phyloP scores from a whole-genome alignment of 2,888 invertebrate species.

The Drosophila cracens region DNA sequence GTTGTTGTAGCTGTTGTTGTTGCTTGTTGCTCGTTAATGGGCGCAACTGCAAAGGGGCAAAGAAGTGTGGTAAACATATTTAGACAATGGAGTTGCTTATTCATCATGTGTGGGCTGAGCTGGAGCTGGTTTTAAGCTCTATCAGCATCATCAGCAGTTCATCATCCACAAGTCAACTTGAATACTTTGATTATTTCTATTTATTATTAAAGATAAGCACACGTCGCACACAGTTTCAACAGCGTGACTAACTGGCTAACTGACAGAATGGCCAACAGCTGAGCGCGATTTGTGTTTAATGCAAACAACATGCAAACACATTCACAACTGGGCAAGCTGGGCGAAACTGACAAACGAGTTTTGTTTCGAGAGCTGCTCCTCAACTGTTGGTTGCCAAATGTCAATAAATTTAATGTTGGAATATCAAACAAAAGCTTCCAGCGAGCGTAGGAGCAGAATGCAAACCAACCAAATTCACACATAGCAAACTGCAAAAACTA shows the following conservation, averaged over 20 bases:
- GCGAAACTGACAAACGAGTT: conserved; percentile 56
- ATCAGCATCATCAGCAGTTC: conserved; percentile 17
- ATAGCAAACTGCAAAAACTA: conserved; percentile 5
- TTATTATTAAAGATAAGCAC: conserved; percentile 69
- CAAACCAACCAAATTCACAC: conserved; percentile 34
- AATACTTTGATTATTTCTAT: conserved; percentile 26
- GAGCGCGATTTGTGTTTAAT: conserved; percentile 39
- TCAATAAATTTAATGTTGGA: conserved; percentile 70
- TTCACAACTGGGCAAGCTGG: background rate
- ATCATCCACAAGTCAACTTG: conserved; percentile 27
- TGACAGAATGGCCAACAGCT: conserved; percentile 55
- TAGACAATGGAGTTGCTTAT: conserved; percentile 39
- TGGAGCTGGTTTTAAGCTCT: conserved; percentile 48
- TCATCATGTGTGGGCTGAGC: conserved; percentile 39
- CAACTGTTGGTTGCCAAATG: conserved; percentile 64
- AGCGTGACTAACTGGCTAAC: conserved; percentile 58
- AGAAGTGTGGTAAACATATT: conserved; percentile 35
- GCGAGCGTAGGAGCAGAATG: conserved; percentile 68
- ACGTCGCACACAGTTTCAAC: conserved; percentile 30
- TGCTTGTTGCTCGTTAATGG: conserved; percentile 69
- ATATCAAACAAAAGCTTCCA: conserved; percentile 56
- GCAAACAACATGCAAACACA: conserved; percentile 53
- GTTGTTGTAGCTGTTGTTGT: background rate
- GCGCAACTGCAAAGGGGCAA: conserved; percentile 77
- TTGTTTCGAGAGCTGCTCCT: conserved; percentile 22